Conservation (phyloP, 1,140 invertebrate genomes). For the Ericerus pela region DNA sequence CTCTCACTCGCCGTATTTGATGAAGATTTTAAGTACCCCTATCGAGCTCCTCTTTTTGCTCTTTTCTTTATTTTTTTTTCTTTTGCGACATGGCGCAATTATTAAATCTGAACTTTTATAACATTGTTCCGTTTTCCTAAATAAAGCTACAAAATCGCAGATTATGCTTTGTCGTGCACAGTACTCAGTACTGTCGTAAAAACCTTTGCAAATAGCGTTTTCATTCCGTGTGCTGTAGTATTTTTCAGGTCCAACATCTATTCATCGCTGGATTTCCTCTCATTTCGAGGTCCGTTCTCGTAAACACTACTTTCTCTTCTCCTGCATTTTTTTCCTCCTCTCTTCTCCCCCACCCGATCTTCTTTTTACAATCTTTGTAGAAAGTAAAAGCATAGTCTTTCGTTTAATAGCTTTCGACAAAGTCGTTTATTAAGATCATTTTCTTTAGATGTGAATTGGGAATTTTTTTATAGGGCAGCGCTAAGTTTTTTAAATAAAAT, state of each 20-base stretch:
- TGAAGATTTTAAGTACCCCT: conserved; percentile 1
- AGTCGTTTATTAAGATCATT: conserved; percentile 12
- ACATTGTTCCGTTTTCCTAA: conserved; percentile 8
- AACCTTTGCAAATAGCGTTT: conserved; percentile 9
- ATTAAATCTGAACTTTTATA: conserved; percentile 12
- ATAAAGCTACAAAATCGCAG: conserved; percentile 5
- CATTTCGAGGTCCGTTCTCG: neutral
- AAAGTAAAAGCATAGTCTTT: conserved; percentile 3
- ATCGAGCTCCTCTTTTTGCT: too few relatives aligned
- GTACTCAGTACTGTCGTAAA: conserved; percentile 5
- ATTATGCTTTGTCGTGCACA: neutral
- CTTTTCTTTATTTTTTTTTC: too few relatives aligned
- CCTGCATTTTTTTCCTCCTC: neutral
- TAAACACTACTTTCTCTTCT: neutral
- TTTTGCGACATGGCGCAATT: conserved; percentile 7
- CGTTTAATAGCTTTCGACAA: conserved; percentile 11
- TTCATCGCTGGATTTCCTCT: neutral
- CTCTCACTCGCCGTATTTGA: too few relatives aligned
- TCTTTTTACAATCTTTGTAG: conserved; percentile 3
- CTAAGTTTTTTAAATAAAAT: conserved; percentile 1
- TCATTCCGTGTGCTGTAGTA: conserved; percentile 2
- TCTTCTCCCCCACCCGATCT: too few relatives aligned
- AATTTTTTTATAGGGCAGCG: conserved; percentile 7
- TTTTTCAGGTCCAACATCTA: conserved; percentile 2
- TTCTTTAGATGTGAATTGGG: conserved; percentile 6